phyloP scores from a whole-genome alignment of 2,113 vertebrate genomes.

The Deroptyus accipitrinus region DNA sequence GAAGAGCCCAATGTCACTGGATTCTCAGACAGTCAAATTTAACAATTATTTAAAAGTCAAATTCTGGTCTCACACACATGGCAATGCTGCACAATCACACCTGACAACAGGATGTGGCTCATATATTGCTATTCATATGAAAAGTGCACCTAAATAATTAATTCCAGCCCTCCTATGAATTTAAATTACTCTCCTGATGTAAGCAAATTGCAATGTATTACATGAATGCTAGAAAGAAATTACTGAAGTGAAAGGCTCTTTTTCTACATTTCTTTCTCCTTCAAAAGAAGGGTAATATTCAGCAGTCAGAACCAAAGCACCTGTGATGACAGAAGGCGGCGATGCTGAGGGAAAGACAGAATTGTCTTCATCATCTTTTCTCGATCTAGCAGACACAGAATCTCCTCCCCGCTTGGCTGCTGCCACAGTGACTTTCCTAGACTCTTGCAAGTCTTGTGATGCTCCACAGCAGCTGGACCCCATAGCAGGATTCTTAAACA shows the following conservation, averaged over 20 bases:
- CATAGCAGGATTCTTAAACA: constrained; percentile 84
- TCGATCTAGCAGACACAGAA: constrained; percentile 83
- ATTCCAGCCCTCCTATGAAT: neutral
- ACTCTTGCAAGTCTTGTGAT: constrained; percentile 89
- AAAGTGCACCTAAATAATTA: neutral
- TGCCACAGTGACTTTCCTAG: constrained; percentile 92
- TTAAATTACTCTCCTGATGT: neutral
- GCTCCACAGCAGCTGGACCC: constrained; percentile 91
- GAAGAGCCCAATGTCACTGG: neutral
- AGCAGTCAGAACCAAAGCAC: constrained; percentile 47
- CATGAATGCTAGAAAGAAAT: neutral
- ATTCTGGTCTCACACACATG: neutral
- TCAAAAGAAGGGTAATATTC: neutral
- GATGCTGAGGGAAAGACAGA: constrained; percentile 85
- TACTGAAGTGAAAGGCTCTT: neutral
- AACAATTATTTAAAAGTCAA: neutral
- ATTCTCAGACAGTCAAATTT: neutral
- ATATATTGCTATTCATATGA: neutral
- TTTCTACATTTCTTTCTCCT: neutral
- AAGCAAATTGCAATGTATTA: neutral
- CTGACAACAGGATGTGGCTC: neutral
- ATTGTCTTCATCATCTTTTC: constrained; percentile 86
- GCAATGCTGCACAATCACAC: neutral
- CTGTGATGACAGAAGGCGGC: constrained; percentile 78
- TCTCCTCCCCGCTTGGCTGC: constrained; percentile 85